Evolutionary conservation across 2,113 vertebrate genomes (phyloP).

Genomic region (Heterochromis multidens): DNA sequence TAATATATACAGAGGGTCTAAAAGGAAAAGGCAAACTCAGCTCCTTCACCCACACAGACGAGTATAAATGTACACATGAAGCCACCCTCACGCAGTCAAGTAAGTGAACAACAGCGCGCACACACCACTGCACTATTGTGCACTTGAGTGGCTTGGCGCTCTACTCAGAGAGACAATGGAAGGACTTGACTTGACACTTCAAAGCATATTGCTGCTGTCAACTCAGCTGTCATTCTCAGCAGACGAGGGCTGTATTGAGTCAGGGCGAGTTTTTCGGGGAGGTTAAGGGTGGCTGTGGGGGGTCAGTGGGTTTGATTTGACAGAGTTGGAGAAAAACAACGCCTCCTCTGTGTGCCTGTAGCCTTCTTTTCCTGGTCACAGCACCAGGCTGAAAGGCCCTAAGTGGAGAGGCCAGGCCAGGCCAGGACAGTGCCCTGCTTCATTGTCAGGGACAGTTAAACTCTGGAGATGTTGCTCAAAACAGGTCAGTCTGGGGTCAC

Average conservation of each 20-base stretch:
- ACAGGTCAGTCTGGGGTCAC: conserved; percentile 86
- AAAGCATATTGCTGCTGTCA: conserved; percentile 97
- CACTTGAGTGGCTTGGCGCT: conserved; percentile 56
- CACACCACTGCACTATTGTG: conserved; percentile 44
- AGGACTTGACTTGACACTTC: conserved; percentile 89
- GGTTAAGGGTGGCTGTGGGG: conserved; percentile 41
- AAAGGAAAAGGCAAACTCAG: conserved; percentile 50
- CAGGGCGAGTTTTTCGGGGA: conserved; percentile 62
- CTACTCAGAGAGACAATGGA: conserved; percentile 81
- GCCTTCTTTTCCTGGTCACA: conserved; percentile 45
- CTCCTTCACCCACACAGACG: conserved; percentile 42
- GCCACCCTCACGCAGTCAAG: conserved; percentile 32
- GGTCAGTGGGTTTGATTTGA: conserved; percentile 35
- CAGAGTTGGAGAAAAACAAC: conserved; percentile 49
- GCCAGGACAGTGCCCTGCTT: conserved; percentile 71
- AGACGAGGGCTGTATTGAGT: conserved; percentile 60
- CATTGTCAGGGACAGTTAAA: conserved; percentile 93
- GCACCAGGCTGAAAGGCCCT: conserved; percentile 7
- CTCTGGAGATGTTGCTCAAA: conserved; percentile 88
- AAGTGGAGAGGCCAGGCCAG: conserved; percentile 23
- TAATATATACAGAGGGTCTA: conserved; percentile 62
- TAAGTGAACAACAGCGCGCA: conserved; percentile 11
- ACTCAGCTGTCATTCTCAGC: conserved; percentile 85
- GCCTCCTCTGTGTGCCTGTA: conserved; percentile 77
- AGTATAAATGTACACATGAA: conserved; percentile 46